Conservation (phyloP, 2,113 vertebrate genomes). For the Gymnogyps californianus region DNA sequence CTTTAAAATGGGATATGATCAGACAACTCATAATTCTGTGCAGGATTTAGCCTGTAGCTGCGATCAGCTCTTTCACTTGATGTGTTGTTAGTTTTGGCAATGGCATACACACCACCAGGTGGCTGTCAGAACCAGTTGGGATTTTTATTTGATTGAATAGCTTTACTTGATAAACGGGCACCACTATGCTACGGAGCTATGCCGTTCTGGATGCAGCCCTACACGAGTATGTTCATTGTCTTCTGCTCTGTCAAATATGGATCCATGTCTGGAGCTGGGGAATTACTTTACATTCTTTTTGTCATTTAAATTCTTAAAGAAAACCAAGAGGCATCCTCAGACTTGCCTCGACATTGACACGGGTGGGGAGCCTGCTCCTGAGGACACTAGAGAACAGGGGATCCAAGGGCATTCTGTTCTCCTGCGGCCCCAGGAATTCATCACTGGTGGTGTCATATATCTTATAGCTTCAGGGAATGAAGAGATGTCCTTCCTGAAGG, state of each 20-base stretch:
- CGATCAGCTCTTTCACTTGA: not conserved
- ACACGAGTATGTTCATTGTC: accelerated
- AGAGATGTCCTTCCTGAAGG: slow-evolving; percentile 51
- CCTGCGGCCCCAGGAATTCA: slow-evolving; percentile 48
- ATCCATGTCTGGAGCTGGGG: not conserved
- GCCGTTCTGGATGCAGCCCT: not conserved
- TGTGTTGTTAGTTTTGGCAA: not conserved
- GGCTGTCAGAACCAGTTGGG: not conserved
- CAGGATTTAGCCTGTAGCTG: not conserved
- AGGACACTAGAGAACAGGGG: not conserved
- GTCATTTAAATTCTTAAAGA: not conserved
- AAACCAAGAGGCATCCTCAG: not conserved
- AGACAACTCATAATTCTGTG: not conserved
- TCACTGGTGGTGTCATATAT: slow-evolving; percentile 37
- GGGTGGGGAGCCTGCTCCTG: not conserved
- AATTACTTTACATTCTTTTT: not conserved
- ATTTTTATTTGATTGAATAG: slow-evolving; percentile 8
- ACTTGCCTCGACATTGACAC: not conserved
- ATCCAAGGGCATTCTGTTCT: slow-evolving; percentile 47
- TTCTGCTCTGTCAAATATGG: not conserved
- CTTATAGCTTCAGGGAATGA: slow-evolving; percentile 46
- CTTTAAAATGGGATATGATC: not conserved
- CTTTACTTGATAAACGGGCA: not conserved
- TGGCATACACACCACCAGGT: not conserved
- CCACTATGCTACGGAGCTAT: not conserved